These are phyloP conservation scores for Heliconius erato DNA, from an alignment of 2,888 invertebrate genomes.

Conservation along the genomic window DNA sequence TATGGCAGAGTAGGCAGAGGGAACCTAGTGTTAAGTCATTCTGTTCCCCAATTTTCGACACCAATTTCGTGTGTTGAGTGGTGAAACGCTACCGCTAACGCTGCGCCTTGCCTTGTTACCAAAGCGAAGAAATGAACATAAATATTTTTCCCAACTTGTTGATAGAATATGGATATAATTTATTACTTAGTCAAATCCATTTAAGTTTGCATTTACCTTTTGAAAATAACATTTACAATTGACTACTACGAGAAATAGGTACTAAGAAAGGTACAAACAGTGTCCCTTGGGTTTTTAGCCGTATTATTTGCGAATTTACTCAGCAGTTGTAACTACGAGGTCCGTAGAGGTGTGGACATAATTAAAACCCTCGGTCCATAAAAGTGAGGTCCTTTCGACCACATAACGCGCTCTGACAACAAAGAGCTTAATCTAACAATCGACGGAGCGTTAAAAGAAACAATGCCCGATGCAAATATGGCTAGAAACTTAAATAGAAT, in stretches of 20 bases:
- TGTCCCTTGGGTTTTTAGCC: not conserved
- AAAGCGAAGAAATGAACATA: not conserved
- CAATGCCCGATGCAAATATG: constrained; percentile 44
- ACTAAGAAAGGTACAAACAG: not conserved
- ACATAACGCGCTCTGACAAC: constrained; percentile 30
- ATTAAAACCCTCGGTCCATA: constrained; percentile 40
- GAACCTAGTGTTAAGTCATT: not conserved
- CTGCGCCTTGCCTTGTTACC: not conserved
- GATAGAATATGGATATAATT: too few relatives aligned
- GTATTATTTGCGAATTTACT: constrained; percentile 24
- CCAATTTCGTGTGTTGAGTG: not conserved
- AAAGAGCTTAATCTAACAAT: constrained; percentile 45
- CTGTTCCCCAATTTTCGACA: not conserved
- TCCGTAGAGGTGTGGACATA: constrained; percentile 31
- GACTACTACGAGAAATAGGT: not conserved
- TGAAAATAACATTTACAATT: too few relatives aligned
- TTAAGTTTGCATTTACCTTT: too few relatives aligned
- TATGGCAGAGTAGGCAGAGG: not conserved
- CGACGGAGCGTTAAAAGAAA: constrained; percentile 37
- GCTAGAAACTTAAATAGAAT: constrained; percentile 53
- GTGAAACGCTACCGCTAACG: not conserved
- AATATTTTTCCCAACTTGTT: not conserved
- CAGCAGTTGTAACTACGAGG: constrained; percentile 23
- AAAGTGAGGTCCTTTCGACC: constrained; percentile 30
- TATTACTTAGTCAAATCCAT: too few relatives aligned